Evolutionary conservation across 2,113 vertebrate species (phyloP), one percentile per base, ranked within the genome.

Genomic region (Cercocebus atys): DNA sequence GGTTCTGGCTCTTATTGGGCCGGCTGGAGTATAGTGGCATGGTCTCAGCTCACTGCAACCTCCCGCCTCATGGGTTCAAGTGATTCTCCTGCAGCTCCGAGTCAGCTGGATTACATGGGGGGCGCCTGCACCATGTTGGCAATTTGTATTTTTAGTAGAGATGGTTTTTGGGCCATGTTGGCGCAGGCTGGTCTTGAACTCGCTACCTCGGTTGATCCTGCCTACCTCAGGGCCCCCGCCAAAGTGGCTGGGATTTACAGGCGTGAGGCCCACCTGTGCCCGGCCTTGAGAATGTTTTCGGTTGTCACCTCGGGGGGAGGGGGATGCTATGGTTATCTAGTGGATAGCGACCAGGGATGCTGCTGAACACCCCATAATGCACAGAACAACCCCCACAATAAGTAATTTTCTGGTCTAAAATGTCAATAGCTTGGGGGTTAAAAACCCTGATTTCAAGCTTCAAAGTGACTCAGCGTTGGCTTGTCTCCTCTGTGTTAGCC

Each of bases 121-220:
- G n/a, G n/a, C 38, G 38, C 38, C 38, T 38, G 38, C 38, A 38
- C 38, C 38, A 38, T 38, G 38, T 38, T n/a, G n/a, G n/a, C n/a
- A n/a, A n/a, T 38, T 61, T 61, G 25, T 30, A 30, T 5, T 61
- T 61, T 61, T 61, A 13, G 25, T 27, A 61, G 25, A 61, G 59
- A 5, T 13, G 25, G 59, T 11, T 11, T 61, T 61, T 61, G 0
- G 0, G 0, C 59, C 59, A 12, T 30, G 25, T 61, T 61, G 25
- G 25, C 4, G n/a, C 59, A 30, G 59, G 25, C 25, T 61, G 59
- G 11, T 61, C 59, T 61, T 5, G 0, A 61, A 30, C 59, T 61
- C 25, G 11, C 30, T 25, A 30, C 59, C 59, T 61, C 25, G 12
- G 10, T 4, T 61, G 12, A 30, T 30, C 59, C 59, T 0, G 0